These are phyloP conservation scores for Formica exsecta DNA, from an alignment of 1,140 invertebrate species.

Conservation along the genomic window DNA sequence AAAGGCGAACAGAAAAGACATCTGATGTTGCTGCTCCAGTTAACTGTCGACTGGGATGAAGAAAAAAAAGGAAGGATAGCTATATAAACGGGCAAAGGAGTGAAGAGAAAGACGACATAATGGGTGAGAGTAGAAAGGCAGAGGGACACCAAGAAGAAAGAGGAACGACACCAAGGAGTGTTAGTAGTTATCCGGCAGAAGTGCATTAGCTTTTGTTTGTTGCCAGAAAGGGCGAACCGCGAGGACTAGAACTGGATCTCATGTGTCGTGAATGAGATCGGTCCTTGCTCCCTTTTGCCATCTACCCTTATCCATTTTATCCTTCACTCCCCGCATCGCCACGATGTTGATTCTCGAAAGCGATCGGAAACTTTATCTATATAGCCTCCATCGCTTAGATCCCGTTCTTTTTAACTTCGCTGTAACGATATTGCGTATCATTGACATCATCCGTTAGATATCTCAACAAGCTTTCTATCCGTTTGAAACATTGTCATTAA, in stretches of 20 bases:
- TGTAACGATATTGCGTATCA: constrained; percentile 3
- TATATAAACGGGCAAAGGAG: not conserved
- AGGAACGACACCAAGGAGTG: constrained; percentile 43
- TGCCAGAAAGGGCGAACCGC: constrained; percentile 39
- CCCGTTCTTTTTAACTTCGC: not conserved
- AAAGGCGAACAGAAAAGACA: not conserved
- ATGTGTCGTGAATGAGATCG: constrained; percentile 60
- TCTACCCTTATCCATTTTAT: constrained; percentile 53
- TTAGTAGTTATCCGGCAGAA: constrained; percentile 72
- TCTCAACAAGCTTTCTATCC: not conserved
- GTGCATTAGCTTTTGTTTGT: constrained; percentile 77
- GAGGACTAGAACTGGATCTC: constrained; percentile 65
- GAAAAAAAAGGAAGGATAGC: constrained; percentile 2
- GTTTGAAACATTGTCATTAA: not conserved
- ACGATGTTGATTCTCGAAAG: constrained; percentile 43
- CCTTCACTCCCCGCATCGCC: constrained; percentile 3
- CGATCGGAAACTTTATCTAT: constrained; percentile 23
- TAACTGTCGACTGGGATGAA: not conserved
- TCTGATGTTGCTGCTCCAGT: constrained; percentile 17
- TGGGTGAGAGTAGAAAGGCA: not conserved
- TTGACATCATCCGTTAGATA: not conserved
- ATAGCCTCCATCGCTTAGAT: constrained; percentile 20
- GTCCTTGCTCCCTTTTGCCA: constrained; percentile 59
- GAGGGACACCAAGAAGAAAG: not conserved
- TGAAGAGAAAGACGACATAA: constrained; percentile 11